Base-by-base conservation (phyloP, 2,888 invertebrate genomes). In the Ametastegia equiseti region DNA sequence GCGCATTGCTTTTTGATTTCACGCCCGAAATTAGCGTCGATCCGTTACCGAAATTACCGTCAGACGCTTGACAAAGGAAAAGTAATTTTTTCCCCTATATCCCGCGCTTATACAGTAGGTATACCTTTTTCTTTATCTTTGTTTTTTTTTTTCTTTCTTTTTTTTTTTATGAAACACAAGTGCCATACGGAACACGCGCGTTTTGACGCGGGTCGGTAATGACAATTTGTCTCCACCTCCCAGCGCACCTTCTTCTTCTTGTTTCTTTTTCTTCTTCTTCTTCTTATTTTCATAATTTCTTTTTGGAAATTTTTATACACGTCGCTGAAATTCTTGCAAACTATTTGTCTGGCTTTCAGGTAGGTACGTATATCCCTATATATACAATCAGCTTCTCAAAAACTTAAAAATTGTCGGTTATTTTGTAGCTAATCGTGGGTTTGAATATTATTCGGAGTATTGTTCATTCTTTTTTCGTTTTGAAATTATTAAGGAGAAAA, bases 11-110 rank as follows among this genome's bases (percentile, higher is more conserved):
- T 84, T 84, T 80, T 84, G 85, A 87, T 86, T 87, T 88, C 86
- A 87, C 86, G 86, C 84, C 83, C 84, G 83, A 83, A 86, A 87
- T 86, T 86, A 85, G 85, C 87, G 86, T 86, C 87, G 86, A 88
- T 87, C 85, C 83, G 63, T 80, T 54, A 79, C 81, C 80, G 75
- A 82, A 84, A 83, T 83, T 82, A 84, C 84, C 81, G 80, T 57
- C 81, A 82, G 63, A 60, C 77, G n/a, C 69, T 75, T 75, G 75
- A 75, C 75, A 75, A 75, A 50, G 75, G 45, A 54, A 75, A 75
- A 50, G 75, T 75, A 75, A 75, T 54, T 75, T 54, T 54, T 54
- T 50, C 33, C 11, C 6, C 5, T 9, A 1, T 65, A 15, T 19
- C 39, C 36, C 7, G 19, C 36, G n/a, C 65, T 19, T 33, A 19